Percentiles rank a stretch among this genome's conserved stretches.
Evolutionary conservation across 2,888 invertebrate genomes (phyloP).

Genomic region (Charanyca ferruginea): DNA sequence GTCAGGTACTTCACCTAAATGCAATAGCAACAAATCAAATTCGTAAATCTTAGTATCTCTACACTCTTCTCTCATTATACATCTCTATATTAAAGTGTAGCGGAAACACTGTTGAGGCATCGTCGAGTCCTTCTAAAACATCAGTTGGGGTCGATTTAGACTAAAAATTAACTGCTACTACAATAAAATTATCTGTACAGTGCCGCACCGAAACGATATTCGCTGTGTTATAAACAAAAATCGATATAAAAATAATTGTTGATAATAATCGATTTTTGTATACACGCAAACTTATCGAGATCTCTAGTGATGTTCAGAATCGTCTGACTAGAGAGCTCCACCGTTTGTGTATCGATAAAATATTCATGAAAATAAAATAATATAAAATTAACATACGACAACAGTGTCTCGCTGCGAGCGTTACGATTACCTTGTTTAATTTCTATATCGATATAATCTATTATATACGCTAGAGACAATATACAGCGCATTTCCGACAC

Average conservation of each 20-base stretch:
- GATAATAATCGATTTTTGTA: constrained; percentile 58
- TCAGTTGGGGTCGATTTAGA: constrained; percentile 55
- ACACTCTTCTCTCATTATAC: constrained; percentile 71
- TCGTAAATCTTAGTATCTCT: constrained; percentile 71
- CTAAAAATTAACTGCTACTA: constrained; percentile 49
- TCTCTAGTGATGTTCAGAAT: constrained; percentile 23
- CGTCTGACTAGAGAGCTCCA: constrained; percentile 34
- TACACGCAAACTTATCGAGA: constrained; percentile 42
- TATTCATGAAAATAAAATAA: constrained; percentile 59
- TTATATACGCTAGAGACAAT: constrained; percentile 78
- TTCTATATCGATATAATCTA: constrained; percentile 81
- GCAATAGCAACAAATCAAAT: constrained; percentile 69
- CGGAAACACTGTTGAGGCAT: constrained; percentile 75
- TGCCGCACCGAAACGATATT: constrained; percentile 46
- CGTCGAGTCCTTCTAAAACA: constrained; percentile 61
- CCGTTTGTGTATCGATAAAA: constrained; percentile 48
- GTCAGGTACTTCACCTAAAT: constrained; percentile 58
- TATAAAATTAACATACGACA: constrained; percentile 59
- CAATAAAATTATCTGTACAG: constrained; percentile 59
- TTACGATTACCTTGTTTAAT: constrained; percentile 72
- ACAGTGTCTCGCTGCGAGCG: constrained; percentile 75
- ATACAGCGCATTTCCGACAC: constrained; percentile 79
- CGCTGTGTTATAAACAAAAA: constrained; percentile 60
- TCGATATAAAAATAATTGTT: constrained; percentile 61
- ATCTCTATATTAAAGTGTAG: constrained; percentile 72